phyloP scores from a whole-genome alignment of 2,888 invertebrate species.

The Microctonus aethiopoides region DNA sequence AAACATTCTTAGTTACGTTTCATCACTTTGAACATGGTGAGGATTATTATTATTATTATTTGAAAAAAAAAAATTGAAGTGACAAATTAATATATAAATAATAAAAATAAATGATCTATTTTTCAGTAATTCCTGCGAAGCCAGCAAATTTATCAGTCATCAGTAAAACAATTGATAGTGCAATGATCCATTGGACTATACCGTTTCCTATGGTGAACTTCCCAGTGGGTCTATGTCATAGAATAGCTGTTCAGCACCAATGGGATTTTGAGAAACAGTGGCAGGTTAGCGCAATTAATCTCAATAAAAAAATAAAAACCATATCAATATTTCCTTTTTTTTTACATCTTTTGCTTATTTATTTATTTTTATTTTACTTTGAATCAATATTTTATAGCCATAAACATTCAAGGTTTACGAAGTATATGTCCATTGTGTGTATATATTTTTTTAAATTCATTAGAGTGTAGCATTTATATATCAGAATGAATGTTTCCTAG shows the following conservation, averaged over 20 bases:
- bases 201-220: slow-evolving; percentile 68
- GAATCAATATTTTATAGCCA: background rate
- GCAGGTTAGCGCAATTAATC: slow-evolving; percentile 60
- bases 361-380: background rate
- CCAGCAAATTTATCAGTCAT: slow-evolving; percentile 68
- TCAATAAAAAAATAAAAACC: background rate
- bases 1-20: slow-evolving; percentile 69
- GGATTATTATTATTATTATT: slow-evolving; percentile 40
- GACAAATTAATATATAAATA: background rate
- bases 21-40: slow-evolving; percentile 72
- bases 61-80: background rate
- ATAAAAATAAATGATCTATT: slow-evolving; percentile 11
- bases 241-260: slow-evolving; percentile 70
- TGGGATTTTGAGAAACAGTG: slow-evolving; percentile 67
- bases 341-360: background rate
- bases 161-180: slow-evolving; percentile 68
- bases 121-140: slow-evolving; percentile 68
- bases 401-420: background rate
- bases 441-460: background rate
- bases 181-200: slow-evolving; percentile 68
- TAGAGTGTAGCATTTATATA: background rate
- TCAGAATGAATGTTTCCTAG: background rate
- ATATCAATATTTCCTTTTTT: background rate
- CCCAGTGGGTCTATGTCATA: slow-evolving; percentile 68
- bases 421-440: background rate